Base-by-base conservation (phyloP, 2,797 vertebrate species). In the Zonotrichia albicollis region DNA sequence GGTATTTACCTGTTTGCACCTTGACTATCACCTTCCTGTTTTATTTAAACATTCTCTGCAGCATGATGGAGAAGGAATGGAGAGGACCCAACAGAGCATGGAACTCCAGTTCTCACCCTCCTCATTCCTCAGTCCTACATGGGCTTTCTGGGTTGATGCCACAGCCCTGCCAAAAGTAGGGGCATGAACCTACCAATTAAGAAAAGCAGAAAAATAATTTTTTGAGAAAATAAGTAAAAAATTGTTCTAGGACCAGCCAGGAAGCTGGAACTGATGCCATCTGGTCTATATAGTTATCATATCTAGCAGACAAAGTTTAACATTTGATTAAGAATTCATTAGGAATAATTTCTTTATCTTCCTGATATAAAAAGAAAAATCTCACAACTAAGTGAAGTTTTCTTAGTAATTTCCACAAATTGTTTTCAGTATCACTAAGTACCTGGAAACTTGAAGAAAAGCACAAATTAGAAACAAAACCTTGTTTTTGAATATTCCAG, bases 201-300 rank as follows among this genome's bases (percentile, higher is more conserved):
- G 40, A 92, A 65, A 46, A 74, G 13, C 4, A 75, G 46, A 85
- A 68, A 87, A 83, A 68, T 16, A 77, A 15, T 58, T 51, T 68
- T 6, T 66, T 72, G 16, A 89, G 51, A 85, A 94, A 87, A 87
- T 23, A 75, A 55, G 26, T 73, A 71, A 85, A 91, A 92, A 93
- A 79, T 32, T 84, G 13, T 25, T 8, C 40, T 67, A 79, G 51
- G 17, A 73, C 25, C 38, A 90, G 38, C 46, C 80, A 93, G 67
- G 45, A 91, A 92, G 26, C 40, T 94, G 87, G 55, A 94, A 89
- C 60, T 75, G 22, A 72, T 87, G 62, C 48, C 58, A 88, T 50
- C 79, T 95, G 73, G 42, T 76, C 64, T 79, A 34, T 79, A 71
- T 8, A 76, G 58, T 73, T 96, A 76, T 64, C 60, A 73, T 73